A percentile compares a stretch with the other conserved stretches of the same genome.
Evolutionary conservation across 2,113 vertebrate species (phyloP).

Genomic region (Microcebus jonahi): DNA sequence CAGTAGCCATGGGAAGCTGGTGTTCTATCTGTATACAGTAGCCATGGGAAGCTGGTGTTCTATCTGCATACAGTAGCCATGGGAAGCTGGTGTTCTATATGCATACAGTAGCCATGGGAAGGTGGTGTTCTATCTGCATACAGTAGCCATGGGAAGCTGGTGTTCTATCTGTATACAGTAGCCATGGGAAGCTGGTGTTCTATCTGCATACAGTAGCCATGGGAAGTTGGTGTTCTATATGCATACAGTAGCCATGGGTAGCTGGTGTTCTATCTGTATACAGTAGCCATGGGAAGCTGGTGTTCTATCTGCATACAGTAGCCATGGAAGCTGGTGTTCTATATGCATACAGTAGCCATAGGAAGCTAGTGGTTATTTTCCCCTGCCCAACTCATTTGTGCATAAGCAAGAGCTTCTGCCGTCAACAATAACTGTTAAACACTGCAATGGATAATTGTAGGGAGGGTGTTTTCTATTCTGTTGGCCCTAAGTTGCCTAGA

Average conservation of each 20-base stretch:
- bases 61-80: neutral
- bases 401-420: neutral
- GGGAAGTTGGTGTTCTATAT: neutral
- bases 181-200: neutral
- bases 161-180: neutral
- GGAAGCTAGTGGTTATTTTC: neutral
- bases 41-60: neutral
- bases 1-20: too few relatives aligned
- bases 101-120: too few relatives aligned
- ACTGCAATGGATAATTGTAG: neutral
- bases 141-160: neutral
- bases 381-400: neutral
- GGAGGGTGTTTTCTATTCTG: neutral
- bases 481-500: neutral
- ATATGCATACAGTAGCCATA: neutral
- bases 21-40: neutral
- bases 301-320: neutral
- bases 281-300: neutral
- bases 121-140: neutral
- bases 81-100: neutral
- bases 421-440: neutral
- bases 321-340: neutral
- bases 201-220: too few relatives aligned
- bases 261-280: fast-evolving
- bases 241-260: too few relatives aligned